Percentiles rank a stretch among this genome's conserved stretches.
phyloP scores from a whole-genome alignment of 2,888 invertebrate species.

The Pyrocoelia pectoralis region DNA sequence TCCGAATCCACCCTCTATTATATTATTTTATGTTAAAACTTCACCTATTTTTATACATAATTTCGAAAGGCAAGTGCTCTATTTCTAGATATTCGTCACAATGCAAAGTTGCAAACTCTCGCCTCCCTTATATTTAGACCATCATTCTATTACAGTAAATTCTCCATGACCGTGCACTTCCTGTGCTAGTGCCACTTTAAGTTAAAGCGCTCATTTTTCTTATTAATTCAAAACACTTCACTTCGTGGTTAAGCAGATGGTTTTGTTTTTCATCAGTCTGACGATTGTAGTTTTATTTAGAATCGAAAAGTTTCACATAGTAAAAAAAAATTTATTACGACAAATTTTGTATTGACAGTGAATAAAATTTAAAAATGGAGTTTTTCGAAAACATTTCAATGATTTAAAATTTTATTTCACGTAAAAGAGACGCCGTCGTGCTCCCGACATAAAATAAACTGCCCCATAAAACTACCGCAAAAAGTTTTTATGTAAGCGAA shows the following conservation, averaged over 20 bases:
- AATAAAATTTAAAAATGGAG: background rate
- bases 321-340: background rate
- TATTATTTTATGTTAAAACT: conserved; percentile 22
- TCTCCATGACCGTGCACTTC: conserved; percentile 52
- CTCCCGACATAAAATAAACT: conserved; percentile 39
- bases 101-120: conserved; percentile 38
- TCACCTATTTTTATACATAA: conserved; percentile 19
- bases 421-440: conserved; percentile 38
- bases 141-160: conserved; percentile 51
- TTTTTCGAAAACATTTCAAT: conserved; percentile 19
- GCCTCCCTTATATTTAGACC: conserved; percentile 46
- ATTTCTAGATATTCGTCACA: conserved; percentile 37
- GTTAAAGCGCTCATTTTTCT: conserved; percentile 53
- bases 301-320: background rate
- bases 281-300: background rate
- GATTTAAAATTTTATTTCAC: conserved; percentile 42
- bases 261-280: background rate
- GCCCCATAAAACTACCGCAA: conserved; percentile 41
- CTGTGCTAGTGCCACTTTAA: conserved; percentile 48
- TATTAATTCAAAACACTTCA: conserved; percentile 54
- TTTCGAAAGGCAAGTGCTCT: conserved; percentile 26
- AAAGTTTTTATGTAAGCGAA: conserved; percentile 39
- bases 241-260: background rate
- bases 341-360: background rate
- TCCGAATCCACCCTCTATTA: conserved; percentile 35